Percentiles rank a stretch among this genome's conserved stretches.
phyloP scores from a whole-genome alignment of 2,888 invertebrate genomes.

The Stramonita haemastoma region DNA sequence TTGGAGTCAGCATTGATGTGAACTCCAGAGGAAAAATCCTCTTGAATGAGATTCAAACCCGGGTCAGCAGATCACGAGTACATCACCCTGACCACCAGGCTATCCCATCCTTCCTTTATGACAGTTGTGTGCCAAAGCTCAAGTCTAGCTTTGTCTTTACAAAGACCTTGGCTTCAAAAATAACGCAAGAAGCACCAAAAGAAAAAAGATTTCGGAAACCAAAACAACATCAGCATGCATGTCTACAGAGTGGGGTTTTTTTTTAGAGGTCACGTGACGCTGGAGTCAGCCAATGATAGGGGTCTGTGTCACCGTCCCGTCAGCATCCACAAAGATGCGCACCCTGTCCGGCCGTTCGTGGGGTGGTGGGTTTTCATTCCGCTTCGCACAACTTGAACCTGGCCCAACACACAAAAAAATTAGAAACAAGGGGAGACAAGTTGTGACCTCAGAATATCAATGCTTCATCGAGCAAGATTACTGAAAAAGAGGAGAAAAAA shows the following conservation, averaged over 20 bases:
- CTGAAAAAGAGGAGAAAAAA: too few relatives aligned
- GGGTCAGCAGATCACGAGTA: too few relatives aligned
- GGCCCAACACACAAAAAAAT: neutral
- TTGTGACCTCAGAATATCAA: too few relatives aligned
- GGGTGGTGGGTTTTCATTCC: neutral
- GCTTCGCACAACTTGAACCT: slow-evolving; percentile 33
- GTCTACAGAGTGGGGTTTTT: neutral
- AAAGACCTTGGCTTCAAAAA: neutral
- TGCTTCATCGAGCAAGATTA: too few relatives aligned
- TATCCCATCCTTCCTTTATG: neutral
- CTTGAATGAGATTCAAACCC: too few relatives aligned
- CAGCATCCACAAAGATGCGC: slow-evolving; percentile 29
- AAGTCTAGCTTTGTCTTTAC: neutral
- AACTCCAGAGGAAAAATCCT: too few relatives aligned
- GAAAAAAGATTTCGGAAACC: neutral
- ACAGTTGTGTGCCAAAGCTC: neutral
- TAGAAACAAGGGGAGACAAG: too few relatives aligned
- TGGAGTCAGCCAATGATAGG: slow-evolving; percentile 28
- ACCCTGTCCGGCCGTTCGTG: slow-evolving; percentile 30
- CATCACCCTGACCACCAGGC: too few relatives aligned
- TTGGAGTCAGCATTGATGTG: too few relatives aligned
- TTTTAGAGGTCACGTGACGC: neutral
- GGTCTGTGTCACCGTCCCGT: slow-evolving; percentile 25
- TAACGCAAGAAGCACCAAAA: neutral
- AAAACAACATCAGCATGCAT: neutral